Conservation (phyloP, 2,113 vertebrate genomes). For the Arvicanthis niloticus region DNA sequence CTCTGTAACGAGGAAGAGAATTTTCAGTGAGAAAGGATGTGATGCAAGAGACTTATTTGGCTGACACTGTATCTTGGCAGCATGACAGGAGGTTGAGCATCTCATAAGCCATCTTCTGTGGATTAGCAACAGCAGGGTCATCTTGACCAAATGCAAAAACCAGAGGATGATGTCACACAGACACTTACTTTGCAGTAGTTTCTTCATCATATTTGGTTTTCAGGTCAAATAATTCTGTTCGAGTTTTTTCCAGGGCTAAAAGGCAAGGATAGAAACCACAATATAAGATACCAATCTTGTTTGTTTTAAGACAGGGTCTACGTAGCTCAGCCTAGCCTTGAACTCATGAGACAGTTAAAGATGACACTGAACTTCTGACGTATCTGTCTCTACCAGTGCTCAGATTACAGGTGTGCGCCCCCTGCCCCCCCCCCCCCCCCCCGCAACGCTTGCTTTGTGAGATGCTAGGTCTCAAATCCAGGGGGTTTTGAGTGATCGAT, state of each 20-base stretch:
- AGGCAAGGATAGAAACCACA: constrained; percentile 81
- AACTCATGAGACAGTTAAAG: neutral
- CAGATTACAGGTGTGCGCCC: neutral
- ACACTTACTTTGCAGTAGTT: constrained; percentile 97
- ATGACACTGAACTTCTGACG: neutral
- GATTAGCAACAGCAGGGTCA: neutral
- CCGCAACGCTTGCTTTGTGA: neutral
- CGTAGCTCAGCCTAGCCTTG: neutral
- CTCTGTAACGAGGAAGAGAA: neutral
- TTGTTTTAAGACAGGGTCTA: neutral
- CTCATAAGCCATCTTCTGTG: neutral
- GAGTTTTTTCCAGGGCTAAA: constrained; percentile 98
- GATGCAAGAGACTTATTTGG: neutral
- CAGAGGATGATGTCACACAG: neutral
- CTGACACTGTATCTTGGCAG: neutral
- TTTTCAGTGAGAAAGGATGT: neutral
- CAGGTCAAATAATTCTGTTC: constrained; percentile 99
- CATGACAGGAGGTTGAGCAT: neutral
- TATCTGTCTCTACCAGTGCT: neutral
- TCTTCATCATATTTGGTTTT: constrained; percentile 99
- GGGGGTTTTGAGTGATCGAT: neutral
- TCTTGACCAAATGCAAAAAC: neutral
- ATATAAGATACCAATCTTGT: neutral
- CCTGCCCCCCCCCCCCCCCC: too few relatives aligned
- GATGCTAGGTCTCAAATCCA: neutral